Percentiles rank a stretch among this genome's conserved stretches.
Conservation (phyloP, 2,113 vertebrate species). For the Meleagris gallopavo region DNA sequence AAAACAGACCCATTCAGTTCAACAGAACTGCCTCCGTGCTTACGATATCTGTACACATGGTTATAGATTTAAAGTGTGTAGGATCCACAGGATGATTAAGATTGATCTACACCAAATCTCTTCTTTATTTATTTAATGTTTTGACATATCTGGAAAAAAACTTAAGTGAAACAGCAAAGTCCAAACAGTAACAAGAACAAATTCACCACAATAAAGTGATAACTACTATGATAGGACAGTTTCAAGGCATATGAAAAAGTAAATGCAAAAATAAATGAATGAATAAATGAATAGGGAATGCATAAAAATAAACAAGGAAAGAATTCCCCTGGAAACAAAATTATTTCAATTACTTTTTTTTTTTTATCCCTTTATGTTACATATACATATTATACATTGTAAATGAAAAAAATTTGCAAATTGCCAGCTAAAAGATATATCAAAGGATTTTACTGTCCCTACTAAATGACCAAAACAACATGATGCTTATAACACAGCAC, state of each 20-base stretch:
- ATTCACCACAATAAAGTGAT: not conserved
- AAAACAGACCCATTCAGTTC: not conserved
- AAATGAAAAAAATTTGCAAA: not conserved
- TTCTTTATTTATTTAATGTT: not conserved
- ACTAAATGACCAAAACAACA: not conserved
- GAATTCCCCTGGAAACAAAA: not conserved
- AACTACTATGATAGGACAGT: slow-evolving; percentile 35
- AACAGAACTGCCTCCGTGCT: not conserved
- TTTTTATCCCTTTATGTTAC: slow-evolving; percentile 5
- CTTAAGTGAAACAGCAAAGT: not conserved
- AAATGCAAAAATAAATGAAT: not conserved
- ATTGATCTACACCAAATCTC: not conserved
- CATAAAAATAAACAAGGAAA: slow-evolving; percentile 23
- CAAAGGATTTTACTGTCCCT: not conserved
- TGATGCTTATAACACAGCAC: not conserved
- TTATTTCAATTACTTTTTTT: slow-evolving; percentile 24
- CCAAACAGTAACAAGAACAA: slow-evolving; percentile 13
- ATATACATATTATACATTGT: not conserved
- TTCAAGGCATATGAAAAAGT: not conserved
- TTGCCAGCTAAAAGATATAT: not conserved
- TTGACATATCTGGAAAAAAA: not conserved
- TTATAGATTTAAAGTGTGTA: not conserved
- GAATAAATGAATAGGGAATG: not conserved
- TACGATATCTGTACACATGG: not conserved
- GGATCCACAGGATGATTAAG: slow-evolving; percentile 3